A percentile compares a stretch with the other conserved stretches of the same genome.
Evolutionary conservation across 2,888 invertebrate species (phyloP).

Genomic region (Limnephilus marmoratus): DNA sequence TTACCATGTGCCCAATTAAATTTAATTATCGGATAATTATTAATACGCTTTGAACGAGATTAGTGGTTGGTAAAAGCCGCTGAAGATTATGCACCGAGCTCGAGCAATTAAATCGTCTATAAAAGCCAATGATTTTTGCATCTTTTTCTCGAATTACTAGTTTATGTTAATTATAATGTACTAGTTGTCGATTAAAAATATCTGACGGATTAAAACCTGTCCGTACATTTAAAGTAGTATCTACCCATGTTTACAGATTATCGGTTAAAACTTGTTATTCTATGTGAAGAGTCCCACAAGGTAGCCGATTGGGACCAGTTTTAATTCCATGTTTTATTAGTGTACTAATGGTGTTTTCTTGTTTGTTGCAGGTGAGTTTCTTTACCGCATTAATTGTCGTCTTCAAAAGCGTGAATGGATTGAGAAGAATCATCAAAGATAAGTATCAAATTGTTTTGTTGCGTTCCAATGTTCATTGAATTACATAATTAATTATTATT

Average conservation of each 20-base stretch:
- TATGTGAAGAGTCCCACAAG: not conserved
- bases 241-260: not conserved
- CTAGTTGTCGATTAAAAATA: not conserved
- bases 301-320: not conserved
- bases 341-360: slow-evolving; percentile 11
- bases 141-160: not conserved
- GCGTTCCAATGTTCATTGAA: not conserved
- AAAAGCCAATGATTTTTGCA: not conserved
- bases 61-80: not conserved
- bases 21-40: slow-evolving; percentile 22
- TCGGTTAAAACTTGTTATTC: not conserved
- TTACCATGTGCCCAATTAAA: slow-evolving; percentile 20
- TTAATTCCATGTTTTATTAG: not conserved
- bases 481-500: not conserved
- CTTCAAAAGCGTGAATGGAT: not conserved
- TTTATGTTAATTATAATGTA: not conserved
- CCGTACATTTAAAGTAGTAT: not conserved
- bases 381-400: not conserved
- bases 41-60: not conserved
- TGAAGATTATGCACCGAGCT: not conserved
- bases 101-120: not conserved
- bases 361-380: slow-evolving; percentile 38
- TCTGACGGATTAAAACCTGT: not conserved
- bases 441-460: not conserved
- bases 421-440: not conserved